These are phyloP conservation scores for Plecotus auritus DNA, from an alignment of 2,113 vertebrate species.

Conservation along the genomic window DNA sequence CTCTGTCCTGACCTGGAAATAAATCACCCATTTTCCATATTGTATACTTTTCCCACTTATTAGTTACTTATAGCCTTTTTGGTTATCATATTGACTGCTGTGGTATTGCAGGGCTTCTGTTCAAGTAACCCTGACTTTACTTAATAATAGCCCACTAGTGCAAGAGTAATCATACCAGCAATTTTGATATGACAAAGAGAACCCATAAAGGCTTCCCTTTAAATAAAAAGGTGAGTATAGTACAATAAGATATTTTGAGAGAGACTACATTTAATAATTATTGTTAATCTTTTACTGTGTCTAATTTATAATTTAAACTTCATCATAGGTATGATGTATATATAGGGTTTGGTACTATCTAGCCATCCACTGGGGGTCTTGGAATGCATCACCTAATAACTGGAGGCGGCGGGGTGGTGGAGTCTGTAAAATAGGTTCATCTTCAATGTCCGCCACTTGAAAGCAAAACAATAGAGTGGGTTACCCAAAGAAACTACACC, in stretches of 20 bases:
- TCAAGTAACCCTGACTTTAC: not conserved
- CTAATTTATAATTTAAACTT: not conserved
- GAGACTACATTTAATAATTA: not conserved
- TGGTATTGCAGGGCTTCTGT: not conserved
- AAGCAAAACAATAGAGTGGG: not conserved
- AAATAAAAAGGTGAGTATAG: not conserved
- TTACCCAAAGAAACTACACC: not conserved
- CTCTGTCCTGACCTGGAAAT: not conserved
- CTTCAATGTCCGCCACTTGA: not conserved
- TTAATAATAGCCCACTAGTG: not conserved
- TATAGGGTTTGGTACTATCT: not conserved
- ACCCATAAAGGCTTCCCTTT: not conserved
- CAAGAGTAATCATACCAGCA: not conserved
- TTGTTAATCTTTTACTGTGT: not conserved
- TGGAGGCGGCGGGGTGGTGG: not conserved
- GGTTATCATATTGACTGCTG: not conserved
- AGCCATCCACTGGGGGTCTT: not conserved
- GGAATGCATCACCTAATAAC: not conserved
- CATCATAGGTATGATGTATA: not conserved
- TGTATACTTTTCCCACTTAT: not conserved
- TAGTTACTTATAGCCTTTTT: not conserved
- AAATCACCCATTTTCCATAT: not conserved
- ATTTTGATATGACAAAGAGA: not conserved
- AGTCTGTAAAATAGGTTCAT: not conserved
- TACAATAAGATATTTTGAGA: not conserved